Base-by-base conservation (phyloP, 2,888 invertebrate species). In the Sipunculus nudus region DNA sequence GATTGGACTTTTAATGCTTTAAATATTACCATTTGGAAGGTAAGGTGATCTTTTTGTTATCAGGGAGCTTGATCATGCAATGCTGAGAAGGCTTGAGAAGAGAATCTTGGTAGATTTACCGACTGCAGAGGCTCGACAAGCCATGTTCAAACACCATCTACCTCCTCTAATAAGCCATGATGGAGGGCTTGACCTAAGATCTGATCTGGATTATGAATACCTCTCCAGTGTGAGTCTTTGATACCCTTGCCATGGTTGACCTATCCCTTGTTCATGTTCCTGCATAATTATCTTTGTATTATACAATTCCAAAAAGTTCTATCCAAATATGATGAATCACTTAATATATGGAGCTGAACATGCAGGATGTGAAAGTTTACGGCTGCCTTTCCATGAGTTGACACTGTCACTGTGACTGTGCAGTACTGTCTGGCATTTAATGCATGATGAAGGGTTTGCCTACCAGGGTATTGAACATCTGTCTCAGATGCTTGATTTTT, bases 51-150 rank as follows among this genome's bases (percentile, higher is more conserved):
- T 50, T n/a, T 29, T 10, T n/a, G 4, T 65, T 35, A 10, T n/a
- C 74, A 92, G 92, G 91, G 92, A 93, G 78, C 88, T 96, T 65
- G 96, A 96, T 79, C 87, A 90, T 65, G 95, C 96, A 0, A 89
- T 96, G 84, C 84, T 96, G 40, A 86, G 96, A 41, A 87, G 96
- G 56, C 87, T 96, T 57, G 96, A 96, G 77, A 95, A 94, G 79
- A 87, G 93, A 52, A 89, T 96, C 61, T 85, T 91, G 53, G 90
- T 95, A 0, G 90, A 91, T 31, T 84, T 94, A 35, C 96, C 96
- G 0, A 87, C 89, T 65, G 77, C 78, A 38, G 84, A 87, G 28
- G 89, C 91, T 0, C 86, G 96, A n/a, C 76, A 82, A 38, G 84
- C 86, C 38, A 88, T 96, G 73, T 90, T 96, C 68, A 81, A 87